Evolutionary conservation across 2,888 invertebrate genomes (phyloP).

Genomic region (Eremobia ochroleuca): DNA sequence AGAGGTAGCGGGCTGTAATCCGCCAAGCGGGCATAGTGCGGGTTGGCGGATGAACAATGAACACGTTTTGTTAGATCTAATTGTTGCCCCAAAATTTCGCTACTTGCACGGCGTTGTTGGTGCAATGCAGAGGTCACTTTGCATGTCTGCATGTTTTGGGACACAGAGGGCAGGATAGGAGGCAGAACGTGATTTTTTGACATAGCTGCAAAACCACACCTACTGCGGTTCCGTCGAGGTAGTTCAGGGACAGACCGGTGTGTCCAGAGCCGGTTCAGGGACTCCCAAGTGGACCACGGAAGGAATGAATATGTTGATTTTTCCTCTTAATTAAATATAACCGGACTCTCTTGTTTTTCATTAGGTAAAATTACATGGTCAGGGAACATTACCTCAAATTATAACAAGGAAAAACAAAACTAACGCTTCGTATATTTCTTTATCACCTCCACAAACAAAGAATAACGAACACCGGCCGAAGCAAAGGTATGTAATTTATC

Average conservation of each 20-base stretch:
- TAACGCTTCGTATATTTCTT: slow-evolving; percentile 30
- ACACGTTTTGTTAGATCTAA: neutral
- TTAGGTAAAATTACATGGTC: neutral
- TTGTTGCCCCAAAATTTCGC: neutral
- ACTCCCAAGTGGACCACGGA: neutral
- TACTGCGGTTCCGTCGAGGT: too few relatives aligned
- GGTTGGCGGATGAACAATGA: neutral
- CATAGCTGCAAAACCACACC: neutral
- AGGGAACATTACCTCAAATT: neutral
- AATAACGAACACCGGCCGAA: slow-evolving; percentile 66
- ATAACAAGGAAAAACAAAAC: neutral
- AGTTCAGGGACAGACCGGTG: too few relatives aligned
- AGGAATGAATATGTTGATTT: neutral
- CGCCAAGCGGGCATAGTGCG: neutral
- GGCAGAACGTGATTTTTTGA: neutral
- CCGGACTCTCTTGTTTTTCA: neutral
- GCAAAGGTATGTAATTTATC: slow-evolving; percentile 81
- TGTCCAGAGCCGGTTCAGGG: neutral
- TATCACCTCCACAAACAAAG: slow-evolving; percentile 44
- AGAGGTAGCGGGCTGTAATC: neutral
- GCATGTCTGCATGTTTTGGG: neutral
- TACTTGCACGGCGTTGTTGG: neutral
- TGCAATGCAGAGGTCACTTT: neutral
- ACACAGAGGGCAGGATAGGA: neutral
- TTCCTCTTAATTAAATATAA: neutral